Evolutionary conservation across 1,140 invertebrate species (phyloP).

Genomic region (Proctacanthus coquilletti): DNA sequence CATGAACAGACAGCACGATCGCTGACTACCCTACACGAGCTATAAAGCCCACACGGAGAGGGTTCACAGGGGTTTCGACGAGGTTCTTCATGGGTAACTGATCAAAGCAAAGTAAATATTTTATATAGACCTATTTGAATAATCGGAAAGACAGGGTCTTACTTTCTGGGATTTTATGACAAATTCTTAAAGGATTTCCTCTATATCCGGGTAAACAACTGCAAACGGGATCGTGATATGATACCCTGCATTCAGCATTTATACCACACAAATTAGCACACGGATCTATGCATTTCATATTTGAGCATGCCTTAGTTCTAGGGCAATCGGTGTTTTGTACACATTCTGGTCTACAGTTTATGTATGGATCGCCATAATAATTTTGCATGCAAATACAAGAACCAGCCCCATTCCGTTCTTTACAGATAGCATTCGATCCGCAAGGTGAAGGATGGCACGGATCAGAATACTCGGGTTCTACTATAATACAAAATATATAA

Average conservation of each 20-base stretch:
- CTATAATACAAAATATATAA: constrained; percentile 5
- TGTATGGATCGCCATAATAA: constrained; percentile 70
- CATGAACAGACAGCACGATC: constrained; percentile 67
- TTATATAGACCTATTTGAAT: not conserved
- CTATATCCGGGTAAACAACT: constrained; percentile 55
- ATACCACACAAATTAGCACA: constrained; percentile 64
- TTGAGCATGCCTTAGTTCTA: constrained; percentile 55
- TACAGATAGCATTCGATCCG: constrained; percentile 64
- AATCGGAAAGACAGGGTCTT: constrained; percentile 21
- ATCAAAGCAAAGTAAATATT: not conserved
- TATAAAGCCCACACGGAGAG: constrained; percentile 68
- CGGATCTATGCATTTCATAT: constrained; percentile 68
- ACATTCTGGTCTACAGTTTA: constrained; percentile 64
- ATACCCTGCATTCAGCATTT: constrained; percentile 65
- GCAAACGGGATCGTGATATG: constrained; percentile 69
- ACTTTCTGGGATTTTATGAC: constrained; percentile 46
- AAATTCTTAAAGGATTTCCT: constrained; percentile 59
- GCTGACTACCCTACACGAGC: constrained; percentile 54
- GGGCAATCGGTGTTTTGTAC: constrained; percentile 66
- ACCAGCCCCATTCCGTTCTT: constrained; percentile 56
- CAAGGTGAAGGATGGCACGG: constrained; percentile 73
- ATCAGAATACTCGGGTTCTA: constrained; percentile 29
- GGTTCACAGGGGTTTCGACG: constrained; percentile 45
- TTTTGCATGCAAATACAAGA: constrained; percentile 65
- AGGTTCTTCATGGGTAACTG: not conserved